phyloP scores from a whole-genome alignment of 1,140 invertebrate species.

The Saccostrea cuccullata region DNA sequence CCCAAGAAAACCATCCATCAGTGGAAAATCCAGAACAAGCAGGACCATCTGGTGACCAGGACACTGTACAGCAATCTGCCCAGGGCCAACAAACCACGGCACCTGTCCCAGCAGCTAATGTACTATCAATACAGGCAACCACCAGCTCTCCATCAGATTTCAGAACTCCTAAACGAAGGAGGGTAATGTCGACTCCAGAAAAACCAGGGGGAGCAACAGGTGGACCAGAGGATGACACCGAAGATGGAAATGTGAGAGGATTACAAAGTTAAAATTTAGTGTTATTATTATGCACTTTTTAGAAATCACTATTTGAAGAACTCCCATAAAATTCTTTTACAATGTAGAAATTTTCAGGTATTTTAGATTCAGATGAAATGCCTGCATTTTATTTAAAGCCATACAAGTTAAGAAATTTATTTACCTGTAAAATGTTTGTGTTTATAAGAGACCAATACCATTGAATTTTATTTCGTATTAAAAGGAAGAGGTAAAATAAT shows the following conservation, averaged over 20 bases:
- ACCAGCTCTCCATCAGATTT: constrained; percentile 62
- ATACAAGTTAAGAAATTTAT: no score
- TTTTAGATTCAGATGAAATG: no score
- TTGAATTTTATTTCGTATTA: no score
- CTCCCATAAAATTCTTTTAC: no score
- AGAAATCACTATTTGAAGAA: neutral
- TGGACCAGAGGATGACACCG: constrained; percentile 56
- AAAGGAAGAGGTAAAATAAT: no score
- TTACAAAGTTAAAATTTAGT: neutral
- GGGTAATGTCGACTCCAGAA: constrained; percentile 60
- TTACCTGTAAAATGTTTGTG: no score
- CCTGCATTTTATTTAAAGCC: no score
- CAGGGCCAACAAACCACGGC: neutral
- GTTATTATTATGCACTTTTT: neutral
- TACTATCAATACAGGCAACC: neutral
- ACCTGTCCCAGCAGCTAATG: neutral
- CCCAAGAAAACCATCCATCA: neutral
- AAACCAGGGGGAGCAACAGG: constrained; percentile 46
- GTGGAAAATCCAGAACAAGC: neutral
- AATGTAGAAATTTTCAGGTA: no score
- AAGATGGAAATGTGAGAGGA: constrained; percentile 66
- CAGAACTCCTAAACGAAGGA: constrained; percentile 65
- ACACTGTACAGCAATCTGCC: neutral
- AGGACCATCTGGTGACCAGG: neutral
- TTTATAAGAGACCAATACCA: no score